phyloP scores from a whole-genome alignment of 1,140 invertebrate species.

The Macrostomum lignano region DNA sequence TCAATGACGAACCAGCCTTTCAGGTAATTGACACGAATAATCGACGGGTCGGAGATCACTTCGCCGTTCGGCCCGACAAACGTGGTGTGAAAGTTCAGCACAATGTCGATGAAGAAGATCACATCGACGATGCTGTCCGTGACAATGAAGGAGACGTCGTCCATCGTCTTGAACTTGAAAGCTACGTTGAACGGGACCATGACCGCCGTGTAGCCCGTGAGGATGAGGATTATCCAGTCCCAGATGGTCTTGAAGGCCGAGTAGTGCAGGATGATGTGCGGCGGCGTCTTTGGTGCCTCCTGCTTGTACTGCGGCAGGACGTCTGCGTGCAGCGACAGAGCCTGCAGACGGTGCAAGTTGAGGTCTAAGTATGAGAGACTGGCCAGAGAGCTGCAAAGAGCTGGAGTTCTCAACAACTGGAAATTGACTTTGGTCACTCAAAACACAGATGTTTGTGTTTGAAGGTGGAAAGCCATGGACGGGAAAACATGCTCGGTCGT shows the following conservation, averaged over 20 bases:
- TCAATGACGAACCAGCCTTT: slow-evolving; percentile 99
- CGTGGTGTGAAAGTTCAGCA: slow-evolving; percentile 98
- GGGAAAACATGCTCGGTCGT: no score
- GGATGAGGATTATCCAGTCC: slow-evolving; percentile 97
- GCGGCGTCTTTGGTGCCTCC: slow-evolving; percentile 95
- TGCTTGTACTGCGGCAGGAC: slow-evolving; percentile 93
- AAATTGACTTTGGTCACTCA: not conserved
- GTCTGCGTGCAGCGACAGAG: slow-evolving; percentile 30
- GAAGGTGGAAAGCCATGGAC: no score
- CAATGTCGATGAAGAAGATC: slow-evolving; percentile 99
- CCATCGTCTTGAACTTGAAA: slow-evolving; percentile 96
- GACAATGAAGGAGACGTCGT: slow-evolving; percentile 77
- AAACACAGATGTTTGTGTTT: slow-evolving; percentile 13
- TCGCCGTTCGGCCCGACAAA: slow-evolving; percentile 92
- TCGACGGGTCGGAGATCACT: slow-evolving; percentile 22
- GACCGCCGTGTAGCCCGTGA: slow-evolving; percentile 98
- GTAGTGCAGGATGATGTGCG: slow-evolving; percentile 92
- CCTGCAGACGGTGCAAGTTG: not conserved
- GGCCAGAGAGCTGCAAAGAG: not conserved
- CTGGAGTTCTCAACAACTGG: not conserved
- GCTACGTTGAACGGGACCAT: slow-evolving; percentile 99
- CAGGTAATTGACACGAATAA: slow-evolving; percentile 68
- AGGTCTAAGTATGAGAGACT: not conserved
- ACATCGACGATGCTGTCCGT: slow-evolving; percentile 82
- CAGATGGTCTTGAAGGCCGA: slow-evolving; percentile 91